Conservation (phyloP, 2,888 invertebrate species). For the Blastobasis adustella region DNA sequence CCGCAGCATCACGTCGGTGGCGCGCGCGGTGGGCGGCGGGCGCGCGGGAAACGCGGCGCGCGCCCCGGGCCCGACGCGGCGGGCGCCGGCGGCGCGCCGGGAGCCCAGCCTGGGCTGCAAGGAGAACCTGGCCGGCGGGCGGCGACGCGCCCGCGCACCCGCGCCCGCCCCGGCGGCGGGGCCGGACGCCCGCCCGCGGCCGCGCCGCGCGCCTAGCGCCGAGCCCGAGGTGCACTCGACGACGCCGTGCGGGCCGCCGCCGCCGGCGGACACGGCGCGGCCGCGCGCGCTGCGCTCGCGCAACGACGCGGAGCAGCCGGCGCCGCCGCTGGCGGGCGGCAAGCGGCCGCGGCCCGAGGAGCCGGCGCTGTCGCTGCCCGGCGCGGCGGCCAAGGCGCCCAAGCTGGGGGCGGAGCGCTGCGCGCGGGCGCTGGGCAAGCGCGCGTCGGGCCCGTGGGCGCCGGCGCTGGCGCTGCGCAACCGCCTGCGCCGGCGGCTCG, state of each 20-base stretch:
- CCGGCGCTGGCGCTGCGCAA: constrained; percentile 57
- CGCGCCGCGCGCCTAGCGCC: constrained; percentile 31
- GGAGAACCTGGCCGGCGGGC: constrained; percentile 62
- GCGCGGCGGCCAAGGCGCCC: constrained; percentile 18
- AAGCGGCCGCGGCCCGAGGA: constrained; percentile 24
- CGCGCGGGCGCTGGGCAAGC: constrained; percentile 38
- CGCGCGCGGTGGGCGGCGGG: constrained; percentile 58
- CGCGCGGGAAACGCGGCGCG: constrained; percentile 35
- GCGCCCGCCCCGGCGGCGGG: constrained; percentile 8
- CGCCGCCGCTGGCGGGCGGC: constrained; percentile 15
- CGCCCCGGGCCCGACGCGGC: constrained; percentile 34
- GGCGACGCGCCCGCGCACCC: constrained; percentile 42
- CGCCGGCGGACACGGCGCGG: constrained; percentile 10
- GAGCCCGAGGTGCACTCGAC: constrained; percentile 47
- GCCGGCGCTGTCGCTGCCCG: constrained; percentile 19
- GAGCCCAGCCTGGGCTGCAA: constrained; percentile 46
- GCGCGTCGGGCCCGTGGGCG: constrained; percentile 53
- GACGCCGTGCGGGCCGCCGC: constrained; percentile 26
- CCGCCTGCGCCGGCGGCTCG: constrained; percentile 57
- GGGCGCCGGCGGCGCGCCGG: constrained; percentile 38
- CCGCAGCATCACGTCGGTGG: constrained; percentile 29
- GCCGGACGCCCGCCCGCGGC: constrained; percentile 41
- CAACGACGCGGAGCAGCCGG: constrained; percentile 27
- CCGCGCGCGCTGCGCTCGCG: constrained; percentile 39
- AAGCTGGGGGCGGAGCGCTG: constrained; percentile 28